phyloP scores from a whole-genome alignment of 2,888 invertebrate species.

The Lasiommata megera region DNA sequence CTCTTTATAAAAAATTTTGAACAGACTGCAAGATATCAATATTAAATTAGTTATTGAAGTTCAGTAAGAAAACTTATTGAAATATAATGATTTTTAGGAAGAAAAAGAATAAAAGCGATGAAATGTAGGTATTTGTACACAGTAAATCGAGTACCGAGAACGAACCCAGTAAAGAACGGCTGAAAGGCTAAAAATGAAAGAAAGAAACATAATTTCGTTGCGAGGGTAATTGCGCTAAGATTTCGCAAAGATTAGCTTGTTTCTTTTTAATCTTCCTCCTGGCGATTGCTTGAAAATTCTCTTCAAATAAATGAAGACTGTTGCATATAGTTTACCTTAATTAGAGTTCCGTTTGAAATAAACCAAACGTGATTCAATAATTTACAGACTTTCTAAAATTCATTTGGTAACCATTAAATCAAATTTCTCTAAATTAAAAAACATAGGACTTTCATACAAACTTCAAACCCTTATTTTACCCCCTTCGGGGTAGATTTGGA shows the following conservation, averaged over 20 bases:
- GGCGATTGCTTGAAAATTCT: constrained; percentile 67
- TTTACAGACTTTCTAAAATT: too few species aligned
- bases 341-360: background rate
- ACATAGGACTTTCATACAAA: too few species aligned
- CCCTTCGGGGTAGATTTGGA: too few species aligned
- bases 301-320: constrained; percentile 62
- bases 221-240: constrained; percentile 51
- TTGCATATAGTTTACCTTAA: constrained; percentile 36
- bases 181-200: constrained; percentile 1
- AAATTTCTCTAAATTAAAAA: too few species aligned
- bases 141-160: background rate
- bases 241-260: constrained; percentile 57
- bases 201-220: constrained; percentile 11
- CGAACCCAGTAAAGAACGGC: background rate
- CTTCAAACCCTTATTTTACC: too few species aligned
- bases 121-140: too few species aligned
- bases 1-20: too few species aligned
- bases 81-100: background rate
- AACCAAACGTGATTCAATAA: too few species aligned
- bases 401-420: too few species aligned
- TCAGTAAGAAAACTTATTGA: too few species aligned
- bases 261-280: constrained; percentile 69
- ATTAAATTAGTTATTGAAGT: too few species aligned
- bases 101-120: background rate
- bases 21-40: too few species aligned